Conservation (phyloP, 2,113 vertebrate genomes). For the Toxostoma redivivum region DNA sequence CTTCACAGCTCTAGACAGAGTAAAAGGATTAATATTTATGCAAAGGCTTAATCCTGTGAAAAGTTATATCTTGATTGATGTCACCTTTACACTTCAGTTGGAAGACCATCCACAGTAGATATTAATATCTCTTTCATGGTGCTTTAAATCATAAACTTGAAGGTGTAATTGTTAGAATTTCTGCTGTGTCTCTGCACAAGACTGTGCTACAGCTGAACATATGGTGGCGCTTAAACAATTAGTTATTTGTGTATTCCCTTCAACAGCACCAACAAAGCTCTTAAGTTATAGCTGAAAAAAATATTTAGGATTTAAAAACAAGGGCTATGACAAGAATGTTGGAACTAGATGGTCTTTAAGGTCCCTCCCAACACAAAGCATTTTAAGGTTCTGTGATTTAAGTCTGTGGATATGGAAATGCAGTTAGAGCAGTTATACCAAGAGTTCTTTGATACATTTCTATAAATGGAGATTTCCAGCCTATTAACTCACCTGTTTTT, state of each 20-base stretch:
- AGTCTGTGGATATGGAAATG: neutral
- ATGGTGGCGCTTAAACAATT: neutral
- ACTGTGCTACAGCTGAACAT: neutral
- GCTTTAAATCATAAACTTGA: neutral
- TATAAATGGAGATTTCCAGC: neutral
- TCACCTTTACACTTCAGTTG: neutral
- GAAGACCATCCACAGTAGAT: neutral
- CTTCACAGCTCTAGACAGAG: neutral
- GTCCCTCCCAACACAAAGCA: neutral
- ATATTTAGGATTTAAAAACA: neutral
- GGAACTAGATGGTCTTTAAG: neutral
- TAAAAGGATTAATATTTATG: slow-evolving; percentile 30
- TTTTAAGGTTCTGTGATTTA: neutral
- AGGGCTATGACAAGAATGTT: neutral
- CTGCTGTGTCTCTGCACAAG: neutral
- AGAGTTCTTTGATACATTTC: neutral
- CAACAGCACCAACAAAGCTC: neutral
- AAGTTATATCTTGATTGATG: slow-evolving; percentile 3
- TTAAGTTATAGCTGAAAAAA: neutral
- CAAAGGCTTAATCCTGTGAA: neutral
- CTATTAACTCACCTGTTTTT: neutral
- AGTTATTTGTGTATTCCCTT: neutral
- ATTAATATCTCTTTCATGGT: neutral
- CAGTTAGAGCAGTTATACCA: neutral
- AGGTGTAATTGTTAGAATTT: neutral